These are phyloP conservation scores for Cabera pusaria DNA, from an alignment of 2,888 invertebrate species.

Conservation along the genomic window DNA sequence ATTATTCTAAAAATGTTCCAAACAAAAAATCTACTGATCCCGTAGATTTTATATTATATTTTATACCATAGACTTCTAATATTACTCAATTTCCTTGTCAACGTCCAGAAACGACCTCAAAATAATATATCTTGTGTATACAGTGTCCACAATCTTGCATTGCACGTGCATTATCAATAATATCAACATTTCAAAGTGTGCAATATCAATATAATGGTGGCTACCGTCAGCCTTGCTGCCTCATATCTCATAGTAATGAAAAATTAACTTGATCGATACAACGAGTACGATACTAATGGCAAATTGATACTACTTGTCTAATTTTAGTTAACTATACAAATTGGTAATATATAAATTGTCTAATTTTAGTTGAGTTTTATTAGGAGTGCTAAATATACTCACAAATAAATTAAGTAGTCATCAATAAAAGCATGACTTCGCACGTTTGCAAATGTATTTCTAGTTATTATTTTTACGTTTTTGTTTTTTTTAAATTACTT, in stretches of 20 bases:
- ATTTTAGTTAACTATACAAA: conserved; percentile 3
- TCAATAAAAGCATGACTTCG: too few relatives aligned
- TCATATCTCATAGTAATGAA: conserved; percentile 3
- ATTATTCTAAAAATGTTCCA: too few relatives aligned
- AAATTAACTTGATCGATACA: conserved; percentile 6
- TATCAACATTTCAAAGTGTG: conserved; percentile 6
- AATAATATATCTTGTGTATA: conserved; percentile 56
- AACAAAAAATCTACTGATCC: too few relatives aligned
- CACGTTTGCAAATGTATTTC: too few relatives aligned
- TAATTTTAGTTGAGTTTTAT: too few relatives aligned
- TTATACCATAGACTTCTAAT: too few relatives aligned
- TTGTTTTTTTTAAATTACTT: too few relatives aligned
- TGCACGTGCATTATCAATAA: conserved; percentile 14
- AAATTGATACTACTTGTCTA: conserved; percentile 3
- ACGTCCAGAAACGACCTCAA: conserved; percentile 51
- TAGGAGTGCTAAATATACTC: too few relatives aligned
- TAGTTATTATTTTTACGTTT: too few relatives aligned
- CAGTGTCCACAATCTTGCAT: conserved; percentile 52
- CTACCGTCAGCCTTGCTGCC: conserved; percentile 10
- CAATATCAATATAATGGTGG: conserved; percentile 8
- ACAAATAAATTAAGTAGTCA: too few relatives aligned
- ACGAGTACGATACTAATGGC: background rate
- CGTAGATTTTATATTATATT: too few relatives aligned
- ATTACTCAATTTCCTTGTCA: background rate
- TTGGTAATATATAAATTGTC: too few relatives aligned